Evolutionary conservation across 2,888 invertebrate genomes (phyloP).

Genomic region (Operophtera brumata): DNA sequence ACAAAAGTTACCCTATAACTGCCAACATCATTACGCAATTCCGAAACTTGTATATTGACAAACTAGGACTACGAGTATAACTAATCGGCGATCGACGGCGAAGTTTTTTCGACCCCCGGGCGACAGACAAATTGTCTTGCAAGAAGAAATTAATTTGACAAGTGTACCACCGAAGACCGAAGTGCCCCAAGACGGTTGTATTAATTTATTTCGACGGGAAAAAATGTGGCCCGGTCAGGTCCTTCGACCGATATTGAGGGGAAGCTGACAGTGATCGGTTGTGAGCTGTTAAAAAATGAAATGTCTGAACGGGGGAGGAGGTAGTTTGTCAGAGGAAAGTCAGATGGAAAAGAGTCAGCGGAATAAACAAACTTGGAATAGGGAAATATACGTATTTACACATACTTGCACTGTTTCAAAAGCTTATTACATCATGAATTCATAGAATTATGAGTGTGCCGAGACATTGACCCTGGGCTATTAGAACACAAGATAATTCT

Average conservation of each 20-base stretch:
- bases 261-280: slow-evolving; percentile 35
- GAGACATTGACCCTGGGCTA: no score
- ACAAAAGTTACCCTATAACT: slow-evolving; percentile 6
- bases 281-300: slow-evolving; percentile 31
- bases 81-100: slow-evolving; percentile 73
- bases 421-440: no score
- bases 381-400: not conserved
- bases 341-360: slow-evolving; percentile 20
- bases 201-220: slow-evolving; percentile 78
- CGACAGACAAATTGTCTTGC: slow-evolving; percentile 77
- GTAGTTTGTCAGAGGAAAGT: slow-evolving; percentile 28
- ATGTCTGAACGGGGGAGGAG: slow-evolving; percentile 28
- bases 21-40: slow-evolving; percentile 14
- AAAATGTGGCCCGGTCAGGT: slow-evolving; percentile 63
- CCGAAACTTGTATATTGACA: slow-evolving; percentile 23
- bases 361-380: not conserved
- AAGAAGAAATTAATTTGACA: slow-evolving; percentile 80
- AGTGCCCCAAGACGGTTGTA: slow-evolving; percentile 69
- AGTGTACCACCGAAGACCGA: slow-evolving; percentile 53
- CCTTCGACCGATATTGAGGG: slow-evolving; percentile 39
- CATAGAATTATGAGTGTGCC: no score
- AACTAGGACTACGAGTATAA: slow-evolving; percentile 41
- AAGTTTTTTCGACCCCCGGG: slow-evolving; percentile 69
- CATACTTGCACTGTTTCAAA: no score
- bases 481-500: no score